Base-by-base conservation (phyloP, 1,140 invertebrate species). In the Cyclargus thomasi region DNA sequence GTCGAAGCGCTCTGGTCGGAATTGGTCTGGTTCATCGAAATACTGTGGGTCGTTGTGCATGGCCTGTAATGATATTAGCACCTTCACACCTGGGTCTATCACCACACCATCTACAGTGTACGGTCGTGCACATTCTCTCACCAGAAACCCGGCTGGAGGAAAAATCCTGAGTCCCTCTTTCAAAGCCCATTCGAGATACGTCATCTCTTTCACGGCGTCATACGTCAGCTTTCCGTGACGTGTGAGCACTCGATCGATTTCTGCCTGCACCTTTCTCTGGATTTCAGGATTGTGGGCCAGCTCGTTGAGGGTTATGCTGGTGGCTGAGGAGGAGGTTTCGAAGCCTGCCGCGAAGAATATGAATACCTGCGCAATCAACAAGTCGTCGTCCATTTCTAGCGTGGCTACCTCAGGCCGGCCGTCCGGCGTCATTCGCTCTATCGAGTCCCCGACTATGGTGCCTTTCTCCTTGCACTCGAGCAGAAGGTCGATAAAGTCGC, bases 261-360 rank as follows among this genome's bases (percentile, higher is more conserved):
- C 93, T 10, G 89, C 76, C 23, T 90, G 86, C 7, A 94, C 71
- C 75, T 85, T 90, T 14, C 88, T 77, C 77, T 95, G 94, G 16
- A 92, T 79, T 2, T 92, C 88, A 17, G 89, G 91, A 78, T 94
- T 82, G 17, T 78, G 71, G 0, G 93, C 92, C 21, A 95, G 79
- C 68, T 91, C 82, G 72, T 92, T 92, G 1, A 91, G 67, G 0
- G 87, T 77, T 67, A 90, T 92, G 21, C 86, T 81, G 4, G 94
- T 82, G 0, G 91, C 76, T 5, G 85, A 90, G 0, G 93, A 90
- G 0, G 93, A 93, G 0, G 93, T 94, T 62, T 95, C 94, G 76
- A 94, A 88, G 65, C 76, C 78, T 8, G 91, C 93, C 3, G 93
- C 68, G 35, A 93, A 90, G 77, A 93, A 93, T 11, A 93, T 70